Conservation (phyloP, 2,888 invertebrate genomes). For the Himalopsyche japonica region DNA sequence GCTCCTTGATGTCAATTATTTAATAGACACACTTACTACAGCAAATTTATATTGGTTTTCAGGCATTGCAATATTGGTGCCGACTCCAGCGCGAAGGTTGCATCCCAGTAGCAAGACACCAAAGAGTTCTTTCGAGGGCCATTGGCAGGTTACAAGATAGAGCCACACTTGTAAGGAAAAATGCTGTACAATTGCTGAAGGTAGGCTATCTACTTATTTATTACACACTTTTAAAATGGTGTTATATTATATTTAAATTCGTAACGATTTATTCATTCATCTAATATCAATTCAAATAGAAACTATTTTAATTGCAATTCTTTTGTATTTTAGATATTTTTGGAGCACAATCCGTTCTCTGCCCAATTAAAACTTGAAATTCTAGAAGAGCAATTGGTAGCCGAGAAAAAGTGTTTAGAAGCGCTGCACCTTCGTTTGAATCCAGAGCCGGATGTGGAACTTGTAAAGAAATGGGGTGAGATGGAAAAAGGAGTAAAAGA, state of each 20-base stretch:
- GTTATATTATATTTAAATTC: background rate
- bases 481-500: slow-evolving; percentile 58
- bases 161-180: slow-evolving; percentile 82
- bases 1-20: too few species aligned
- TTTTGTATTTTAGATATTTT: slow-evolving; percentile 62
- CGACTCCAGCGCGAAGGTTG: slow-evolving; percentile 77
- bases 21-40: too few species aligned
- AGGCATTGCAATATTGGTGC: slow-evolving; percentile 80
- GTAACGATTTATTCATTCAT: background rate
- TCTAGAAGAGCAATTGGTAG: slow-evolving; percentile 62
- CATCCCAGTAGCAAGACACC: slow-evolving; percentile 74
- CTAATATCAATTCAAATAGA: background rate
- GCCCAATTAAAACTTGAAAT: slow-evolving; percentile 66
- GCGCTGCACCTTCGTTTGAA: slow-evolving; percentile 61
- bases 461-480: slow-evolving; percentile 57
- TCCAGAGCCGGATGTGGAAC: slow-evolving; percentile 54
- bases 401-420: slow-evolving; percentile 65
- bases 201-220: slow-evolving; percentile 42
- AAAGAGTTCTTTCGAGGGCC: slow-evolving; percentile 67
- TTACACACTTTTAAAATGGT: too few species aligned
- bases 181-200: slow-evolving; percentile 76
- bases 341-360: slow-evolving; percentile 87
- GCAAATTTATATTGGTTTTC: slow-evolving; percentile 7
- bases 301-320: too few species aligned
- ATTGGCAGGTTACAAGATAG: slow-evolving; percentile 80